These are phyloP conservation scores for Apolygus lucorum DNA, from an alignment of 1,140 invertebrate species.

Conservation along the genomic window DNA sequence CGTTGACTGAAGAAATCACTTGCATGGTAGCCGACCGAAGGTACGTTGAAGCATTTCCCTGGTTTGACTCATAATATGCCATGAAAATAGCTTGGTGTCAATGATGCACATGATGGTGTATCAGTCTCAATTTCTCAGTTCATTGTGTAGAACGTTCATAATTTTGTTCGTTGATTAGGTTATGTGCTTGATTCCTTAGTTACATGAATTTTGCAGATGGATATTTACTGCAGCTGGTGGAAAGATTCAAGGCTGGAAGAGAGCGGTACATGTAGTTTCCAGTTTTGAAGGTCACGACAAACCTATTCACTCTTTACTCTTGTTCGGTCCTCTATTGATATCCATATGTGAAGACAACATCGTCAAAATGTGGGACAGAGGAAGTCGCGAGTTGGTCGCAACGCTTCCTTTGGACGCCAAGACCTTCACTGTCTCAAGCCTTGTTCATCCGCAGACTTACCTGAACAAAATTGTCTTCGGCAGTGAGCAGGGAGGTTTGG, in stretches of 20 bases:
- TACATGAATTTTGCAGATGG: slow-evolving; percentile 42
- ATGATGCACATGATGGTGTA: too few species aligned
- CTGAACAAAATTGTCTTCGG: slow-evolving; percentile 91
- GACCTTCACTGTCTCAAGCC: slow-evolving; percentile 63
- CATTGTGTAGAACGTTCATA: not conserved
- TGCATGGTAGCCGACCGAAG: slow-evolving; percentile 64
- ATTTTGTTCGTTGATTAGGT: not conserved
- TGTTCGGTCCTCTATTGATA: slow-evolving; percentile 78
- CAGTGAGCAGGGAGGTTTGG: slow-evolving; percentile 75
- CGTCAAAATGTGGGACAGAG: slow-evolving; percentile 80
- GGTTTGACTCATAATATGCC: too few species aligned
- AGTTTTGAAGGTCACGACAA: slow-evolving; percentile 65
- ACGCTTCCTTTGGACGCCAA: slow-evolving; percentile 62
- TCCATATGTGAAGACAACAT: slow-evolving; percentile 71
- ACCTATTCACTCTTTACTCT: slow-evolving; percentile 67
- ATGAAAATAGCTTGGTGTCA: too few species aligned
- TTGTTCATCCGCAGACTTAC: slow-evolving; percentile 86
- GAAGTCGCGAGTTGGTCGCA: slow-evolving; percentile 54
- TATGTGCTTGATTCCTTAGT: not conserved
- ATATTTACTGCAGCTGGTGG: slow-evolving; percentile 72
- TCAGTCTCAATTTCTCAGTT: too few species aligned
- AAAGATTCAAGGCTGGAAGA: slow-evolving; percentile 76
- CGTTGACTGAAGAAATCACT: slow-evolving; percentile 72
- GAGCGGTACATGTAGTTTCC: slow-evolving; percentile 77
- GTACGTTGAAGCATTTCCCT: too few species aligned